Percentiles rank a stretch among this genome's conserved stretches.
These are phyloP conservation scores for Lacerta bilineata DNA, from an alignment of 2,797 vertebrate genomes.

Conservation along the genomic window DNA sequence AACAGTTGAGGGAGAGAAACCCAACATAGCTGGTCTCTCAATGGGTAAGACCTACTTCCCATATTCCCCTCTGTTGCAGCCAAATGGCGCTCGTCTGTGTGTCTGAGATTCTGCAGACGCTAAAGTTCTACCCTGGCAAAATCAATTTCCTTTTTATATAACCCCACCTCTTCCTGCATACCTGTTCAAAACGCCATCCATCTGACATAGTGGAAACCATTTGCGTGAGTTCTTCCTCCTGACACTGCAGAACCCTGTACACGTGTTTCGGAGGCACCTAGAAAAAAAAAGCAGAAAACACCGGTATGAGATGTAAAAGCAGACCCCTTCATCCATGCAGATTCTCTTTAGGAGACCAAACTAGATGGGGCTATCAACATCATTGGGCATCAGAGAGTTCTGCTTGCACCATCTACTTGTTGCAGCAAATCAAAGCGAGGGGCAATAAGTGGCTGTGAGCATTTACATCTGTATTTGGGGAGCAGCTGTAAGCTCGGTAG, in stretches of 20 bases:
- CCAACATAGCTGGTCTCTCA: too few species aligned
- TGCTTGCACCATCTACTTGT: background rate
- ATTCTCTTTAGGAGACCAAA: conserved; percentile 2
- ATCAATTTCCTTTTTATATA: background rate
- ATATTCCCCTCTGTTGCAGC: too few species aligned
- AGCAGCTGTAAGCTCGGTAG: too few species aligned
- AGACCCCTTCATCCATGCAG: background rate
- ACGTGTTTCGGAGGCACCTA: conserved; percentile 90
- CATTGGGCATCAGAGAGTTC: background rate
- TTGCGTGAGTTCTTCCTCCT: conserved; percentile 98
- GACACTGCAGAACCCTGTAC: conserved; percentile 86
- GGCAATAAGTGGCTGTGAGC: background rate
- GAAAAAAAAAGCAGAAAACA: conserved; percentile 36
- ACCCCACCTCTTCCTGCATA: conserved; percentile 33
- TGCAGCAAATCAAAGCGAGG: background rate
- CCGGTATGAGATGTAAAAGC: background rate
- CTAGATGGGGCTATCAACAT: too few species aligned
- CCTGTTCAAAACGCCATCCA: conserved; percentile 86
- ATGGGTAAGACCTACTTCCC: too few species aligned
- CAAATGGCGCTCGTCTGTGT: too few species aligned
- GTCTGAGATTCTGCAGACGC: background rate
- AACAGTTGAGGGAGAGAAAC: too few species aligned
- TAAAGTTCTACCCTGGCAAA: background rate
- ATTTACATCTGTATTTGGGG: background rate
- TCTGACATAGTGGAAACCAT: conserved; percentile 99